phyloP scores from a whole-genome alignment of 2,888 invertebrate genomes.

The Ganaspis brasiliensis region DNA sequence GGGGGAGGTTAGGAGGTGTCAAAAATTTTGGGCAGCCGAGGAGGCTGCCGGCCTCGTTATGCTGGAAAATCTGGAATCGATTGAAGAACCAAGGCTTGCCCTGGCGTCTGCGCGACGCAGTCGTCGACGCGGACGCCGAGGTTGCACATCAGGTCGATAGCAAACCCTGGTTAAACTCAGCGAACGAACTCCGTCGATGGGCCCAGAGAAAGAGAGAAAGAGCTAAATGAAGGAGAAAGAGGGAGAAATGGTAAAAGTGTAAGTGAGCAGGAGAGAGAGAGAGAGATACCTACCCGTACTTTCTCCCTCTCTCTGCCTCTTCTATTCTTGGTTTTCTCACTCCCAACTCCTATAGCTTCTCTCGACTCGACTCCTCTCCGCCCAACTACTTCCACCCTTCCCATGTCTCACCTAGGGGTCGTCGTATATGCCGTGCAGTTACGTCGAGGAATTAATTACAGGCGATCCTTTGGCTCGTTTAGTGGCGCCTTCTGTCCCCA shows the following conservation, averaged over 20 bases:
- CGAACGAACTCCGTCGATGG: conserved; percentile 74
- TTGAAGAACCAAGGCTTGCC: conserved; percentile 67
- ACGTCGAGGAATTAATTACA: conserved; percentile 75
- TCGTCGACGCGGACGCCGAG: conserved; percentile 76
- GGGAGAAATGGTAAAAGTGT: conserved; percentile 10
- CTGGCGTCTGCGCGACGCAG: conserved; percentile 77
- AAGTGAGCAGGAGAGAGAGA: conserved; percentile 46
- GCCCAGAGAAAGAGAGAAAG: conserved; percentile 63
- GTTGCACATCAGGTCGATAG: conserved; percentile 79
- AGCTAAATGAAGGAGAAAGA: conserved; percentile 51
- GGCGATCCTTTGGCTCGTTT: conserved; percentile 65
- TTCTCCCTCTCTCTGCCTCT: conserved; percentile 29
- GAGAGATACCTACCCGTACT: conserved; percentile 42
- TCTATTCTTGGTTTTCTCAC: conserved; percentile 39
- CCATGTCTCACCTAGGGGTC: conserved; percentile 42
- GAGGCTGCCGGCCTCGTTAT: conserved; percentile 75
- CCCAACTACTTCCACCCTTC: conserved; percentile 46
- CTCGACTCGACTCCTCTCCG: conserved; percentile 23
- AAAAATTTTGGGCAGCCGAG: conserved; percentile 60
- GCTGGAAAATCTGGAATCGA: conserved; percentile 79
- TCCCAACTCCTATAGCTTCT: conserved; percentile 14
- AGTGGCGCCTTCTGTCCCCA: conserved; percentile 64
- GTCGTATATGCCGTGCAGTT: conserved; percentile 51
- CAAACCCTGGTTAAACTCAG: conserved; percentile 77
- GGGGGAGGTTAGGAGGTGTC: conserved; percentile 4